A percentile compares a stretch with the other conserved stretches of the same genome.
These are phyloP conservation scores for Ameiurus melas DNA, from an alignment of 2,113 vertebrate species.

Conservation along the genomic window DNA sequence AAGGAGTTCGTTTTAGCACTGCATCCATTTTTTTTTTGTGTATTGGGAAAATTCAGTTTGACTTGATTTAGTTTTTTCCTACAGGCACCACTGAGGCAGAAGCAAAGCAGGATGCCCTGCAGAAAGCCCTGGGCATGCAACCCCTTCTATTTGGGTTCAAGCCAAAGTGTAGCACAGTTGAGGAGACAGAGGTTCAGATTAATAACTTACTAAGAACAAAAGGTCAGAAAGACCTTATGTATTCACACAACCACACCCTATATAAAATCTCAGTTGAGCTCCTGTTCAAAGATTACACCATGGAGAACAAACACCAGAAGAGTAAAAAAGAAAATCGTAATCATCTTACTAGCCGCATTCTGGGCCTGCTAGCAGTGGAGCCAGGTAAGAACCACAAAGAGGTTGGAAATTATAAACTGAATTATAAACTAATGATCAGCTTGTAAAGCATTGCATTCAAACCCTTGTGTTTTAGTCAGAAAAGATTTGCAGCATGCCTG, in stretches of 20 bases:
- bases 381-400: constrained; percentile 32
- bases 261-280: constrained; percentile 18
- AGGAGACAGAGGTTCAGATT: constrained; percentile 18
- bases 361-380: constrained; percentile 37
- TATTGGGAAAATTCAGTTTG: not conserved
- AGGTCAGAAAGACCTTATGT: constrained; percentile 8
- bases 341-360: constrained; percentile 33
- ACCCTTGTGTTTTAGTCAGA: not conserved
- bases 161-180: not conserved
- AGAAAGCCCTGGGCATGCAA: constrained; percentile 6
- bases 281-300: constrained; percentile 24
- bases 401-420: not conserved
- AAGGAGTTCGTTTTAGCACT: not conserved
- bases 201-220: constrained; percentile 25
- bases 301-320: constrained; percentile 18
- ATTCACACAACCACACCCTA: not conserved
- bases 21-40: not conserved
- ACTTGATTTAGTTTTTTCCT: not conserved
- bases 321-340: constrained; percentile 30
- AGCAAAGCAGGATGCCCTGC: constrained; percentile 26
- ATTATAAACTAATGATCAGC: not conserved
- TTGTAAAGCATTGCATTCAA: not conserved
- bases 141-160: constrained; percentile 25
- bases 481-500: not conserved
- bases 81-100: constrained; percentile 32